Percentiles rank a stretch among this genome's conserved stretches.
phyloP scores from a whole-genome alignment of 2,888 invertebrate species.

The Ectropis crepuscularia region DNA sequence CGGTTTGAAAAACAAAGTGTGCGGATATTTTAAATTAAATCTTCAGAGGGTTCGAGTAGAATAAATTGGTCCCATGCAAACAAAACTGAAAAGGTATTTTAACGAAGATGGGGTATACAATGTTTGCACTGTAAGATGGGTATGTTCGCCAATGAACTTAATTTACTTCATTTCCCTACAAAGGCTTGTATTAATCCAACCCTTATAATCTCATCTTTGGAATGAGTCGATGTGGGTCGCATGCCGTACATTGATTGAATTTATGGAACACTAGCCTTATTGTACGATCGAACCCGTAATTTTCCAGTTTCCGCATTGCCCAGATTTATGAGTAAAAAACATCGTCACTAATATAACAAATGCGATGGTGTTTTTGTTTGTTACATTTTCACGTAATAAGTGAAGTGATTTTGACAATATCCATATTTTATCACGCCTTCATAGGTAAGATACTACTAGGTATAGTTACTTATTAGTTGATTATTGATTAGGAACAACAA shows the following conservation, averaged over 20 bases:
- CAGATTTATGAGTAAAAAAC: background rate
- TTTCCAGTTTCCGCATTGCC: background rate
- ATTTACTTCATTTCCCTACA: conserved; percentile 15
- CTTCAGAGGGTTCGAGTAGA: conserved; percentile 13
- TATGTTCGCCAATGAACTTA: conserved; percentile 12
- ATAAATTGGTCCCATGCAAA: conserved; percentile 15
- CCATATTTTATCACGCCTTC: too few relatives aligned
- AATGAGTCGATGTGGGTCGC: conserved; percentile 12
- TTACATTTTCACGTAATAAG: too few relatives aligned
- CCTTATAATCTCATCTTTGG: conserved; percentile 32
- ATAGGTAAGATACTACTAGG: too few relatives aligned
- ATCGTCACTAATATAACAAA: too few relatives aligned
- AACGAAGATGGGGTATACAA: conserved; percentile 11
- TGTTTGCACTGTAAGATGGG: conserved; percentile 2
- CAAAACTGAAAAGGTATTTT: conserved; percentile 16
- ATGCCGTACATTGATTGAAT: conserved; percentile 26
- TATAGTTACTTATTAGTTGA: background rate
- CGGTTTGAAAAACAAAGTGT: conserved; percentile 10
- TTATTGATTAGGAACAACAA: background rate
- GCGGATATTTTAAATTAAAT: conserved; percentile 20
- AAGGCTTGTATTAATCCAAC: conserved; percentile 22
- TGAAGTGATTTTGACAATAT: too few relatives aligned
- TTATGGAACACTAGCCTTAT: background rate
- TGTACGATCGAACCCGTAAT: too few relatives aligned
- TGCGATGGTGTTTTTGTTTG: too few relatives aligned